Percentiles rank a stretch among this genome's conserved stretches.
Conservation (phyloP, 2,888 invertebrate species). For the Oxyteleia sp. region DNA sequence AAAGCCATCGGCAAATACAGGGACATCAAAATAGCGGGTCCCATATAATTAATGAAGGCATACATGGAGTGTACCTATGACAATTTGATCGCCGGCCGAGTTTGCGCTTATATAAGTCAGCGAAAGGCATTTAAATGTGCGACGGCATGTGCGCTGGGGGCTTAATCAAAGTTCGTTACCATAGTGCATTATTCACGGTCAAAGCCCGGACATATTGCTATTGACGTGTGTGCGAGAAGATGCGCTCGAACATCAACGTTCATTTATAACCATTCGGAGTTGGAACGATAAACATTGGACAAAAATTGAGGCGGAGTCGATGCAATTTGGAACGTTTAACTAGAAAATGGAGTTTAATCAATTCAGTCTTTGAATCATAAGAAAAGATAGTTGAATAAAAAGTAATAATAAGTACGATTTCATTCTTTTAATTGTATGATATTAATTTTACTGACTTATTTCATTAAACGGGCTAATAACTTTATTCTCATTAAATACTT, state of each 20-base stretch:
- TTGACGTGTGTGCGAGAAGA: slow-evolving; percentile 3
- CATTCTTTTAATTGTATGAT: no score
- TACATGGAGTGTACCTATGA: slow-evolving; percentile 1
- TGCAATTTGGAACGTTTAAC: background rate
- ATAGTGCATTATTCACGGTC: slow-evolving; percentile 33
- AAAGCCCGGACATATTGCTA: slow-evolving; percentile 5
- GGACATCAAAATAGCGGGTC: slow-evolving; percentile 22
- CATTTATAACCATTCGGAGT: slow-evolving; percentile 5
- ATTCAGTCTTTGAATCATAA: background rate
- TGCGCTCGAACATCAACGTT: slow-evolving; percentile 19
- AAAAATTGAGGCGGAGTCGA: background rate
- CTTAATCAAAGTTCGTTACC: slow-evolving; percentile 51
- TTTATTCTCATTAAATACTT: no score
- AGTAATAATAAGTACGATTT: no score
- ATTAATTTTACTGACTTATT: no score
- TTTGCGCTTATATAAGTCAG: slow-evolving; percentile 7
- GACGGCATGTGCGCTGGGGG: background rate
- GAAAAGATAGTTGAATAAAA: no score
- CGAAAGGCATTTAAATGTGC: slow-evolving; percentile 35
- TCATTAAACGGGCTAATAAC: no score
- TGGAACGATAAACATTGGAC: background rate
- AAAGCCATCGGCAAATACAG: slow-evolving; percentile 21
- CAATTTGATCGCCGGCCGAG: slow-evolving; percentile 23
- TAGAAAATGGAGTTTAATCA: background rate
- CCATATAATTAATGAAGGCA: slow-evolving; percentile 14